Base-by-base conservation (phyloP, 2,888 invertebrate species). In the Julus scanicus region DNA sequence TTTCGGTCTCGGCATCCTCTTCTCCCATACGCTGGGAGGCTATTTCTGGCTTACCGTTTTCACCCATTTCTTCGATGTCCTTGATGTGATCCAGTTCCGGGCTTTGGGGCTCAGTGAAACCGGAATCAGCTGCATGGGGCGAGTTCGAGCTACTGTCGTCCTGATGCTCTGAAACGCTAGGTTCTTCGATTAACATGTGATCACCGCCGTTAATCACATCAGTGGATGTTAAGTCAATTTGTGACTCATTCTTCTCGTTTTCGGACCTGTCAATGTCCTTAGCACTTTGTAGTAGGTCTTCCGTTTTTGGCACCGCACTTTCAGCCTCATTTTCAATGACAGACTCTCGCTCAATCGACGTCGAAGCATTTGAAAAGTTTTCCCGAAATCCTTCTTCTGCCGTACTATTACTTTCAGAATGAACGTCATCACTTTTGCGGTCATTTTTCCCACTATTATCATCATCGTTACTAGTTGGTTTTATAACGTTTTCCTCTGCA, bases 401-500 rank as follows among this genome's bases (percentile, higher is more conserved):
- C 1, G 6, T 71, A 11, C 71, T 29, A 29, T 71, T 80, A 37
- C 37, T 80, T 13, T 37, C 80, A 37, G 37, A 37, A 2, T 80
- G 80, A 13, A 80, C 13, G 29, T 37, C 80, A 37, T 37, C 80
- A 80, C 37, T 80, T 80, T 80, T 80, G 3, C 13, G 80, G 8
- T 80, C 80, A 11, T 13, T 13, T 80, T 80, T 80, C 13, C 13
- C 80, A 71, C 9, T 29, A 37, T 37, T 11, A 13, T 2, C 2
- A 13, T 13, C 37, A 37, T 11, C 13, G 15, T 37, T 80, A 29
- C 20, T 89, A 71, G 89, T 90, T 57, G 90, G 90, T 29, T 90
- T 89, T 85, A 90, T 90, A 86, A 88, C 88, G 87, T 49, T 86
- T 71, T 89, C 89, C 87, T 87, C 84, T 8, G 53, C 71, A 71